Base-by-base conservation (phyloP, 1,140 invertebrate genomes). In the Ceratina australensis region DNA sequence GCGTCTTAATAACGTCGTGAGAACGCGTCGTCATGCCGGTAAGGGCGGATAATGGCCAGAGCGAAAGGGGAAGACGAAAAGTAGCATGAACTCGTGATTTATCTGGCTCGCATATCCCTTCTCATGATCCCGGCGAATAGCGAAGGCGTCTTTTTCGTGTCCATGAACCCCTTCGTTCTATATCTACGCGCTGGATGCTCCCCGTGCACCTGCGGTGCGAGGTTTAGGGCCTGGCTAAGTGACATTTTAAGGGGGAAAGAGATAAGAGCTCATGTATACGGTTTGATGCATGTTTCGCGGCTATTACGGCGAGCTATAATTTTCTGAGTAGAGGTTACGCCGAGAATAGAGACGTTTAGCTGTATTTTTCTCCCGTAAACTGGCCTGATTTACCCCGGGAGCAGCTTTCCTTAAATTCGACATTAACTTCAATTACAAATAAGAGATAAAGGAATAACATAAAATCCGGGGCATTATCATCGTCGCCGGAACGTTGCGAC, bases 1-100 rank as follows among this genome's bases (percentile, higher is more conserved):
- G 83, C 74, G 79, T 84, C 83, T 85, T 85, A 86, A 85, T 84
- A 86, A 86, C 80, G 80, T 76, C 67, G 77, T 67, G 65, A 77
- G 80, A 82, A 76, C 52, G 80, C 78, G 75, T 42, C 79, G 79
- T 84, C 82, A 84, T 79, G 79, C 69, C 60, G 16, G 68, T 47
- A 54, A 71, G 63, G 59, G 64, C 49, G 61, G 69, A 66, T 60
- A 61, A 63, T 16, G n/a, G 67, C 50, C 22, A 42, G 24, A 56
- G 72, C 57, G 49, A 81, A 68, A 78, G 56, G 61, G 71, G 72
- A 72, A 66, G 59, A 54, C 52, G 66, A 71, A 74, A 77, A 81
- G 69, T 60, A 57, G 57, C 65, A 61, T 66, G 74, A 78, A 42
- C 61, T 66, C 71, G 78, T 86, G 84, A 86, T 85, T 86, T 86